Base-by-base conservation (phyloP, 2,797 vertebrate genomes). In the Graptemys geographica region DNA sequence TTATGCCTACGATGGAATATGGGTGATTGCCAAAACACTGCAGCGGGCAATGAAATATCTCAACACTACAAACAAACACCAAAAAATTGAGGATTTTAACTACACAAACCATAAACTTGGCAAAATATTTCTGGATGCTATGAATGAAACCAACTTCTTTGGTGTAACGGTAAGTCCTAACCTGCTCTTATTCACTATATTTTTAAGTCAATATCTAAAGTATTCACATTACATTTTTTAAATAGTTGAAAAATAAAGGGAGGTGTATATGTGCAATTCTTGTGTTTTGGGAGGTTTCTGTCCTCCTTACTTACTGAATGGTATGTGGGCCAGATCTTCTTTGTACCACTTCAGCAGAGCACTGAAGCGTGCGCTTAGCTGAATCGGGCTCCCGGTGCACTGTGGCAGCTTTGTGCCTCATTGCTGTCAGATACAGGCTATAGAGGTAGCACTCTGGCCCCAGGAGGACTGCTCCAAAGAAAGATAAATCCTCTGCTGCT, bases 71-170 rank as follows among this genome's bases (percentile, higher is more conserved):
- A 99, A 99, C 88, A 98, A 98, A 78, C 98, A 99, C 90, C 99
- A 99, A 97, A 98, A 97, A 91, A 99, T 99, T 98, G 99, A 99
- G 96, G 99, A 99, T 98, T 99, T 99, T 98, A 99, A 99, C 33
- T 99, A 99, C 89, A 99, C 99, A 1, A 99, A 99, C 97, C 99
- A 99, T 41, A 99, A 99, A 80, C 99, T 99, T 85, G 99, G 99
- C 76, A 99, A 98, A 97, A 98, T 99, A 97, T 99, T 99, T 97
- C 98, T 99, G 96, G 99, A 99, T 13, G 99, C 99, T 96, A 99
- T 99, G 99, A 99, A 99, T 5, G 99, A 99, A 98, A 99, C 99
- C 94, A 99, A 99, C 98, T 99, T 99, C 98, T 99, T 98, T 28
- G 99, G 99, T 72, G 99, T 99, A 89, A 99, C 99, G 92, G 99